These are phyloP conservation scores for Cantharis rufa DNA, from an alignment of 2,888 invertebrate genomes.

Conservation along the genomic window DNA sequence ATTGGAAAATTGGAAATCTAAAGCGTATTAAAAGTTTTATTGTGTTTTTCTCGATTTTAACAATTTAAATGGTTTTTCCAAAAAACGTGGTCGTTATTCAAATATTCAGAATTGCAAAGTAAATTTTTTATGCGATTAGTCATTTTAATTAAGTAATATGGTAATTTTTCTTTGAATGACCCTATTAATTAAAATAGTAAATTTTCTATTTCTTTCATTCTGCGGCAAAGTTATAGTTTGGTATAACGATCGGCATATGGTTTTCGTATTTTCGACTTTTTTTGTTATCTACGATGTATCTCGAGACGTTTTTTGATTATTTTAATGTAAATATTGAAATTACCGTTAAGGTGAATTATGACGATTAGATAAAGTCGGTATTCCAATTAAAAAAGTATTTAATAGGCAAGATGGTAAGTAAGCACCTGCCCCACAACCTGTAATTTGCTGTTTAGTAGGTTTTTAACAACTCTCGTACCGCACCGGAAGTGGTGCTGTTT, in stretches of 20 bases:
- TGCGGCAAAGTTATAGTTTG: background rate
- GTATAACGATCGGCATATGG: background rate
- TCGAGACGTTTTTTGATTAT: background rate
- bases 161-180: background rate
- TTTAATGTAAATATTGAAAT: background rate
- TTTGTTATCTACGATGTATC: background rate
- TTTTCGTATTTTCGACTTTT: background rate
- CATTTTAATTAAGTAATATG: background rate
- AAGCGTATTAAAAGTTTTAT: background rate
- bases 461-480: constrained; percentile 26
- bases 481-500: constrained; percentile 36
- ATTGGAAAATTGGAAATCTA: background rate
- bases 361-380: background rate
- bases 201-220: background rate
- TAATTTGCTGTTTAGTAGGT: constrained; percentile 29
- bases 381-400: background rate
- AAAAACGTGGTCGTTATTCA: background rate
- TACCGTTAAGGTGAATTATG: background rate
- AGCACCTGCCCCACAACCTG: constrained; percentile 23
- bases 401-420: background rate
- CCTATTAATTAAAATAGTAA: background rate
- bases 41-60: background rate
- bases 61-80: background rate
- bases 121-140: background rate
- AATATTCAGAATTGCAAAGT: background rate